Evolutionary conservation across 2,797 vertebrate genomes (phyloP), one percentile per base, ranked within the genome.

Genomic region (Cuculus canorus): DNA sequence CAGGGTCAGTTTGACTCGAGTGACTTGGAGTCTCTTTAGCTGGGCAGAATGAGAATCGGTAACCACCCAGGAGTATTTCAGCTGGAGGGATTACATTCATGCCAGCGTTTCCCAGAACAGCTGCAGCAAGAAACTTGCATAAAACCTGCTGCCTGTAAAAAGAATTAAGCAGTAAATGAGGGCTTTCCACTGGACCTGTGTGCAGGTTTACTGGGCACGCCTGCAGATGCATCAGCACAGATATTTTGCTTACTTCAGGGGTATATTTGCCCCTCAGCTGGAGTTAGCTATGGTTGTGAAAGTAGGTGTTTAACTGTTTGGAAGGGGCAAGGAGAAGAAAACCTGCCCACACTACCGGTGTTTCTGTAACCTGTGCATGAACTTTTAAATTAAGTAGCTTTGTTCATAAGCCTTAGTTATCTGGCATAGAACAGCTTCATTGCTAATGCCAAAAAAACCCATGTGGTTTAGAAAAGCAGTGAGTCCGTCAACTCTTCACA

Each of bases 91-190:
- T 95, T 90, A 90, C 54, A 92, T 85, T 43, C 23, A 0, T 88
- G 63, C 90, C 94, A 91, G 69, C 4, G 50, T 27, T 96, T 96
- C 93, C 82, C 80, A 95, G 94, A 90, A 86, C 84, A 93, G 92
- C 81, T 91, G 82, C 94, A 86, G 52, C 72, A 61, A 88, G 61
- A 28, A 85, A 10, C 50, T 71, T 11, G 11, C 50, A 80, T 92
- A 94, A 95, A 93, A 89, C 68, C 88, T 95, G 84, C 79, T 95
- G 90, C 71, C 91, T 96, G 92, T 93, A 91, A 92, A 93, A 83
- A 85, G 86, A 95, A 89, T 92, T 91, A 91, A 77, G 57, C 79
- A 52, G 57, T 27, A 68, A 92, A 56, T 6, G 61, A 61, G 72
- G 41, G 50, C 9, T 77, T 87, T 69, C 60, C 86, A 78, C 68